Percentiles rank a stretch among this genome's conserved stretches.
These are phyloP conservation scores for Ooceraea biroi DNA, from an alignment of 1,140 invertebrate genomes.

Conservation along the genomic window DNA sequence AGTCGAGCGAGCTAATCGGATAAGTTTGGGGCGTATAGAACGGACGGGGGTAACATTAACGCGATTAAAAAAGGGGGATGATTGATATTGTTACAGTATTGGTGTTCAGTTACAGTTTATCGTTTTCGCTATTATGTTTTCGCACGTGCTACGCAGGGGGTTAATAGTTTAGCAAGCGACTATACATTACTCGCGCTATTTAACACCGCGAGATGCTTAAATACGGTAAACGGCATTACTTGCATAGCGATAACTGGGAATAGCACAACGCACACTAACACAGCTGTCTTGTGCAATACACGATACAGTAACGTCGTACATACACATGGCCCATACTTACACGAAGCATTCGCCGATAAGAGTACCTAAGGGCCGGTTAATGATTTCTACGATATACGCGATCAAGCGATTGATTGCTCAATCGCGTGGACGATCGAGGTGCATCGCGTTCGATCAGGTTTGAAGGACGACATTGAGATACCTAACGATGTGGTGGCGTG, in stretches of 20 bases:
- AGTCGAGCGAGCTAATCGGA: not conserved
- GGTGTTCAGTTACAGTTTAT: constrained; percentile 86
- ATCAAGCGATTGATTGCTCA: constrained; percentile 15
- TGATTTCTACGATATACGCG: constrained; percentile 18
- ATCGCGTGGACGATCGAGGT: not conserved
- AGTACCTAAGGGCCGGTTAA: not conserved
- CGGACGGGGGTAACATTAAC: not conserved
- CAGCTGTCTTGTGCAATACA: not conserved
- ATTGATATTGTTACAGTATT: constrained; percentile 78
- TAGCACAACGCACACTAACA: constrained; percentile 29
- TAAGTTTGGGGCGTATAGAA: constrained; percentile 49
- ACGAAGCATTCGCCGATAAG: not conserved
- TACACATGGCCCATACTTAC: constrained; percentile 25
- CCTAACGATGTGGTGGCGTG: not conserved
- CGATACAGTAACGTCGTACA: not conserved
- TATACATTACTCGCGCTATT: constrained; percentile 26
- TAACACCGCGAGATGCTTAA: constrained; percentile 12
- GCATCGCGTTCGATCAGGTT: constrained; percentile 27
- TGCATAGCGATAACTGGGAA: constrained; percentile 23
- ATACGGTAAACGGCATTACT: constrained; percentile 14
- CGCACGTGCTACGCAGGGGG: constrained; percentile 10
- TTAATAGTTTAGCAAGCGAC: constrained; percentile 41
- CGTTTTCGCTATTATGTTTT: constrained; percentile 55
- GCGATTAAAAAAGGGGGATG: constrained; percentile 8
- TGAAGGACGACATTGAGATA: constrained; percentile 37